Evolutionary conservation across 2,888 invertebrate genomes (phyloP).

Genomic region (Eupithecia inturbata): DNA sequence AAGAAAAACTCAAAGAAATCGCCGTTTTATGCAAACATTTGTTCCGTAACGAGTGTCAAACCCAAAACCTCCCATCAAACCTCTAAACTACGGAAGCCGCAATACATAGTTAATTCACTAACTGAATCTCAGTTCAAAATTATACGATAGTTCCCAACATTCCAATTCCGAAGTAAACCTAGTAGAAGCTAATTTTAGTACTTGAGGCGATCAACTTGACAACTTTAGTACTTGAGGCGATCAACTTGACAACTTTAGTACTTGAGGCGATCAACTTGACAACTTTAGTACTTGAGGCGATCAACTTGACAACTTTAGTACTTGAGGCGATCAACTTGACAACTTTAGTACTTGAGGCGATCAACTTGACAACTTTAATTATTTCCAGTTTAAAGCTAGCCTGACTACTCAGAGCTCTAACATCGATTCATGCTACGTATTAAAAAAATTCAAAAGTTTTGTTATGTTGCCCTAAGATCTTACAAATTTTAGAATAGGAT

Average conservation of each 20-base stretch:
- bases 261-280: constrained; percentile 15
- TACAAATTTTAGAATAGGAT: no score
- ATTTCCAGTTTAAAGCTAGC: constrained; percentile 2
- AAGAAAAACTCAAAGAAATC: background rate
- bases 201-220: constrained; percentile 15
- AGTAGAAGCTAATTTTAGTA: constrained; percentile 24
- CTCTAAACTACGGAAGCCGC: background rate
- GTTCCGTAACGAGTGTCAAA: background rate
- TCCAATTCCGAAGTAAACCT: constrained; percentile 19
- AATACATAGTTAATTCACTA: background rate
- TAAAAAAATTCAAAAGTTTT: no score
- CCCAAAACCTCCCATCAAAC: background rate
- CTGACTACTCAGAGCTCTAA: background rate
- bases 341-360: constrained; percentile 26
- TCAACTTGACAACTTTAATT: constrained; percentile 8
- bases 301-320: constrained; percentile 20
- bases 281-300: constrained; percentile 26
- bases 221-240: constrained; percentile 18
- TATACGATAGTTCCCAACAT: constrained; percentile 5
- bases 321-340: constrained; percentile 15
- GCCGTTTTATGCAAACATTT: background rate
- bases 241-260: constrained; percentile 20
- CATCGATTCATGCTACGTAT: background rate
- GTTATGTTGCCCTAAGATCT: no score
- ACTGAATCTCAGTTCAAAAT: constrained; percentile 1